A percentile compares a stretch with the other conserved stretches of the same genome.
Conservation (phyloP, 2,888 invertebrate species). For the Drosophila diplacantha region DNA sequence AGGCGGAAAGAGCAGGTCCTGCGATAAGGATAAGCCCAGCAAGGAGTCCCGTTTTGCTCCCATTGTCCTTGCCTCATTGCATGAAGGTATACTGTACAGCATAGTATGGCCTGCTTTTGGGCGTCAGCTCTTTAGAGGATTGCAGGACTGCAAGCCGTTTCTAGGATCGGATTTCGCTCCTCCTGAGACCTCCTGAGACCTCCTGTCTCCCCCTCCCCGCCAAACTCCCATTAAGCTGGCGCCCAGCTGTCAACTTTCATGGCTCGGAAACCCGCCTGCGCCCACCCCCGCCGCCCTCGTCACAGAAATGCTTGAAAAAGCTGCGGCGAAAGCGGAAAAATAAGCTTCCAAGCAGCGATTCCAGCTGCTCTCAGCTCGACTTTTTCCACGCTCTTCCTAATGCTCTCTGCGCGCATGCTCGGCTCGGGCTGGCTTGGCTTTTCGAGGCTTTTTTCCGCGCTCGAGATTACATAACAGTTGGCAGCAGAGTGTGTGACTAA, state of each 20-base stretch:
- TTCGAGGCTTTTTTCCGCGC: slow-evolving; percentile 58
- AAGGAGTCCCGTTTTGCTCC: background rate
- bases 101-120: slow-evolving; percentile 32
- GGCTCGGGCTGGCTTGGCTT: slow-evolving; percentile 26
- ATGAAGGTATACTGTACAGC: background rate
- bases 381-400: background rate
- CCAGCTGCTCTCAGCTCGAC: slow-evolving; percentile 22
- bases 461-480: slow-evolving; percentile 75
- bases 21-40: slow-evolving; percentile 9
- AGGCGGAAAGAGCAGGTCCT: slow-evolving; percentile 16
- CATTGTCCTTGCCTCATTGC: slow-evolving; percentile 6
- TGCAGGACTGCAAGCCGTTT: slow-evolving; percentile 18
- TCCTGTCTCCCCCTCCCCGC: background rate
- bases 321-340: slow-evolving; percentile 19
- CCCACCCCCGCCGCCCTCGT: background rate
- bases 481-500: slow-evolving; percentile 66
- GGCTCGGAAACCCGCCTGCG: background rate
- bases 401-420: slow-evolving; percentile 45
- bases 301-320: background rate
- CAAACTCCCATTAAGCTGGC: slow-evolving; percentile 54
- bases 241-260: slow-evolving; percentile 63
- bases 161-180: slow-evolving; percentile 13
- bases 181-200: background rate
- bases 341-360: slow-evolving; percentile 32
- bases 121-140: slow-evolving; percentile 27